Evolutionary conservation across 1,140 invertebrate genomes (phyloP).

Genomic region (Drosophila jambulina): DNA sequence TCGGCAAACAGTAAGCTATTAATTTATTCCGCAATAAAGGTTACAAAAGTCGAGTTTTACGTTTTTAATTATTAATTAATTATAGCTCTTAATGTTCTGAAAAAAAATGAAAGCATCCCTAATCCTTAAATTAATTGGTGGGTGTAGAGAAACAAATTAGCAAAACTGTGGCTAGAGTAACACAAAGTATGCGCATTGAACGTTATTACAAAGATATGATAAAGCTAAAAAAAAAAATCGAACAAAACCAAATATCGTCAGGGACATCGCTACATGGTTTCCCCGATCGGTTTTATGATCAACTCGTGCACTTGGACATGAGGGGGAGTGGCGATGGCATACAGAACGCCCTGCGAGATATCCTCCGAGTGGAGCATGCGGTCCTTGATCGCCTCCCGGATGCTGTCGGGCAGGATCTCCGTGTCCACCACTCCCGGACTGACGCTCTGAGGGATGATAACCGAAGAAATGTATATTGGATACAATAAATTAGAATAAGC

Average conservation of each 20-base stretch:
- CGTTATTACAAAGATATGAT: not conserved
- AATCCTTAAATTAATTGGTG: not conserved
- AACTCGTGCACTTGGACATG: slow-evolving; percentile 85
- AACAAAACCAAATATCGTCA: not conserved
- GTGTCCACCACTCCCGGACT: slow-evolving; percentile 87
- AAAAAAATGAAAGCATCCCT: not conserved
- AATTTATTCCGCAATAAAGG: not conserved
- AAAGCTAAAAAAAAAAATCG: slow-evolving; percentile 2
- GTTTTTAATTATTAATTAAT: no score
- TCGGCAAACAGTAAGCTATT: not conserved
- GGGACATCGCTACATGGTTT: slow-evolving; percentile 44
- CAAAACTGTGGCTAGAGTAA: not conserved
- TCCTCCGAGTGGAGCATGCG: slow-evolving; percentile 85
- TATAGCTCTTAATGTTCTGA: not conserved
- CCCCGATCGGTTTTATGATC: slow-evolving; percentile 75
- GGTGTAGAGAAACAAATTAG: not conserved
- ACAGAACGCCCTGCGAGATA: slow-evolving; percentile 86
- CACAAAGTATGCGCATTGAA: not conserved
- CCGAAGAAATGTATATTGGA: not conserved
- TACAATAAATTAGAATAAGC: not conserved
- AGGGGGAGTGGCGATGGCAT: slow-evolving; percentile 85
- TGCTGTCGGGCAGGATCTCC: slow-evolving; percentile 85
- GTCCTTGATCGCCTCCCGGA: slow-evolving; percentile 28
- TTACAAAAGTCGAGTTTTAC: not conserved
- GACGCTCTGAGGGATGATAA: slow-evolving; percentile 85